Percentiles rank a stretch among this genome's conserved stretches.
Evolutionary conservation across 2,113 vertebrate species (phyloP).

Genomic region (Heterotilapia buettikoferi): DNA sequence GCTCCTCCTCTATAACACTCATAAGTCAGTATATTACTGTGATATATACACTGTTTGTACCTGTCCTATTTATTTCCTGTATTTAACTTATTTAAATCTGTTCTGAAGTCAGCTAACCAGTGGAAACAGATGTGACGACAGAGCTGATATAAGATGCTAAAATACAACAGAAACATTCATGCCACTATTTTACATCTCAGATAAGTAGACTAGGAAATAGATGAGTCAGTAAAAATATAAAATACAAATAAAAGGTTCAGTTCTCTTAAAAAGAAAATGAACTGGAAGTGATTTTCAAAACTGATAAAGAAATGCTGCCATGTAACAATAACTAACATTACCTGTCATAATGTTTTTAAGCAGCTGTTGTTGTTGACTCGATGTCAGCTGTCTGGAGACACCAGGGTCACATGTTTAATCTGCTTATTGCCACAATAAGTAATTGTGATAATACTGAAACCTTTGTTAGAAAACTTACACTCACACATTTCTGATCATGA

Average conservation of each 20-base stretch:
- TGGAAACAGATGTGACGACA: fast-evolving
- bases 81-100: fast-evolving
- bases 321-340: not conserved
- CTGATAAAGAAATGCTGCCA: not conserved
- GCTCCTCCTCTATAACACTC: not conserved
- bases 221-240: not conserved
- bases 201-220: not conserved
- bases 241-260: not conserved
- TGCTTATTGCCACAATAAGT: not conserved
- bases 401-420: not conserved
- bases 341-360: not conserved
- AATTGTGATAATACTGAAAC: not conserved
- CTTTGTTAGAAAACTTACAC: not conserved
- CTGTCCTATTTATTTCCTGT: not conserved
- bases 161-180: not conserved
- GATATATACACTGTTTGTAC: not conserved
- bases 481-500: not conserved
- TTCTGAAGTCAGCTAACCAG: not conserved
- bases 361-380: not conserved
- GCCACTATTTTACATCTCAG: not conserved
- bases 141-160: not conserved
- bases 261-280: not conserved
- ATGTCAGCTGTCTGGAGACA: not conserved
- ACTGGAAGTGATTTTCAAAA: not conserved
- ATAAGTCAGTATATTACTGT: fast-evolving